Conservation (phyloP, 1,140 invertebrate genomes). For the Drosophila nikananu region DNA sequence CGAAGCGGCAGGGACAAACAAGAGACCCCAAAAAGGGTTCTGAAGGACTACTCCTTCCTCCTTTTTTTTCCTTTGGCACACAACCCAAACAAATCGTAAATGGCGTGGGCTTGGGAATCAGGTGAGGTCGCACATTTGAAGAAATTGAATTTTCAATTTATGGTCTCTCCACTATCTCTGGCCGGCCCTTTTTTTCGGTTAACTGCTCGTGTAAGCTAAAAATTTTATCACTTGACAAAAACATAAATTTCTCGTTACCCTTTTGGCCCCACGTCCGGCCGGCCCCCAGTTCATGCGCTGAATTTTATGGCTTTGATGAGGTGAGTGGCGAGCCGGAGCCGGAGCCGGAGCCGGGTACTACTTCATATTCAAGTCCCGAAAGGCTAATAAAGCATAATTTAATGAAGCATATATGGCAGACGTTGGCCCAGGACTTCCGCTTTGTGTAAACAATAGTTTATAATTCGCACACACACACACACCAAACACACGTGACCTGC, state of each 20-base stretch:
- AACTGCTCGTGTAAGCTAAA: slow-evolving; percentile 80
- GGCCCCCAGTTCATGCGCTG: slow-evolving; percentile 10
- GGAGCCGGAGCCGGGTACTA: slow-evolving; percentile 47
- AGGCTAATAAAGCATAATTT: slow-evolving; percentile 83
- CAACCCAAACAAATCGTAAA: slow-evolving; percentile 79
- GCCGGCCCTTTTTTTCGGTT: slow-evolving; percentile 39
- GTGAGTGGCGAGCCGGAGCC: slow-evolving; percentile 27
- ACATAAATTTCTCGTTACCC: slow-evolving; percentile 77
- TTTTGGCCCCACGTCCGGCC: slow-evolving; percentile 6
- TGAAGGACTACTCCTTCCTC: neutral
- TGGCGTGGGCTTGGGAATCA: slow-evolving; percentile 16
- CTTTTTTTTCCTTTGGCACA: neutral
- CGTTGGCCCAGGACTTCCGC: slow-evolving; percentile 77
- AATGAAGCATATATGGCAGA: slow-evolving; percentile 78
- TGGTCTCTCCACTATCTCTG: slow-evolving; percentile 66
- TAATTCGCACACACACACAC: slow-evolving; percentile 63
- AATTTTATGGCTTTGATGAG: slow-evolving; percentile 56
- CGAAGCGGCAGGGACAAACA: slow-evolving; percentile 35
- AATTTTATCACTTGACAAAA: slow-evolving; percentile 84
- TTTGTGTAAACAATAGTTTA: slow-evolving; percentile 83
- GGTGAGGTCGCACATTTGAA: slow-evolving; percentile 69
- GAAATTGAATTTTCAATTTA: slow-evolving; percentile 84
- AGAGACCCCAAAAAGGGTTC: slow-evolving; percentile 27
- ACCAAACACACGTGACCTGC: slow-evolving; percentile 3
- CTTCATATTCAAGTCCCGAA: slow-evolving; percentile 83